Evolutionary conservation across 2,113 vertebrate species (phyloP).

Genomic region (Lonchura striata): DNA sequence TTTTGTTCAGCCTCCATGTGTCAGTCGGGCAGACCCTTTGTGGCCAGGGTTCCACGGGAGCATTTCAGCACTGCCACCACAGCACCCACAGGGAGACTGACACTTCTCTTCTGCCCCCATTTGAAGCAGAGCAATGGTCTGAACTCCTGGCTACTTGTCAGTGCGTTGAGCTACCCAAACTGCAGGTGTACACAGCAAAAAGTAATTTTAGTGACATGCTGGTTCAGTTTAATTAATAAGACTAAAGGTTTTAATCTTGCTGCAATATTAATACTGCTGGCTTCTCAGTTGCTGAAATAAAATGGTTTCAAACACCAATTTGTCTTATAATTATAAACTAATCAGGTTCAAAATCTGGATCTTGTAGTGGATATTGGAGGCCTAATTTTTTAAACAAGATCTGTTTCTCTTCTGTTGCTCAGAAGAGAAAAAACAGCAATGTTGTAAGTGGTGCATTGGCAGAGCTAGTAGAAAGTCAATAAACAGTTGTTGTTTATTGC

Average conservation of each 20-base stretch:
- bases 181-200: neutral
- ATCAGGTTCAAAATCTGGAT: neutral
- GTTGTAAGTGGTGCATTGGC: neutral
- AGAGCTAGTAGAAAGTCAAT: constrained; percentile 2
- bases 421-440: neutral
- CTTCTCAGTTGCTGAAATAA: neutral
- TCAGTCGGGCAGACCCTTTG: accelerated
- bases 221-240: neutral
- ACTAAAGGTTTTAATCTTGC: neutral
- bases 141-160: neutral
- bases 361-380: neutral
- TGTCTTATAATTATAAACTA: neutral
- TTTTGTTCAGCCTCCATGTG: neutral
- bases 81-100: neutral
- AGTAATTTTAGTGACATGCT: neutral
- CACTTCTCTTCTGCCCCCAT: neutral
- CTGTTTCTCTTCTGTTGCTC: neutral
- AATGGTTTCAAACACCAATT: neutral
- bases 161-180: neutral
- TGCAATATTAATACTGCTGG: neutral
- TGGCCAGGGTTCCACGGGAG: neutral
- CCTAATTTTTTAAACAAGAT: neutral
- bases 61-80: neutral
- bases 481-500: constrained; percentile 9
- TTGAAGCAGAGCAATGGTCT: neutral